Conservation (phyloP, 2,888 invertebrate genomes). For the Strigamia transsilvanica region DNA sequence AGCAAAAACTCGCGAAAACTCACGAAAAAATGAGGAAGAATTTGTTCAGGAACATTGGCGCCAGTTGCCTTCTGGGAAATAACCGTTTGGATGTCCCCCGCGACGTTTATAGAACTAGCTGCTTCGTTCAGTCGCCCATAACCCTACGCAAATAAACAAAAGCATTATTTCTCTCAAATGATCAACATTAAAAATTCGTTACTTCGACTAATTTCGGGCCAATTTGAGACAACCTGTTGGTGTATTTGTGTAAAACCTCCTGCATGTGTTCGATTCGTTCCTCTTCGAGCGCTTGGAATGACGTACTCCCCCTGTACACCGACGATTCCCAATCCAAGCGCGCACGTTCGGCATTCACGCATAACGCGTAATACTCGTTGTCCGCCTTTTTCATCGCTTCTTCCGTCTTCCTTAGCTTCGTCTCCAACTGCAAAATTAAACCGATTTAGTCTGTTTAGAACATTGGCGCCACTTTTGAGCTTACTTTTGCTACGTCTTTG, state of each 20-base stretch:
- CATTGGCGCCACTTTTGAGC: no score
- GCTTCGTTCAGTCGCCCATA: conserved; percentile 76
- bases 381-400: conserved; percentile 90
- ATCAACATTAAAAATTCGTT: conserved; percentile 51
- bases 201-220: conserved; percentile 73
- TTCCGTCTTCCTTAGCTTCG: conserved; percentile 87
- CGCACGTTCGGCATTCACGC: conserved; percentile 87
- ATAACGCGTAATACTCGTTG: conserved; percentile 90
- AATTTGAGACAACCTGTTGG: conserved; percentile 72
- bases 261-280: conserved; percentile 85
- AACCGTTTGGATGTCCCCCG: conserved; percentile 73
- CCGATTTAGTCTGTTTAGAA: no score
- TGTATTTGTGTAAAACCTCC: conserved; percentile 70
- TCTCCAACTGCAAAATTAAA: conserved; percentile 76
- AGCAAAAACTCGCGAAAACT: conserved; percentile 57
- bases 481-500: conserved; percentile 71
- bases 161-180: not conserved
- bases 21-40: conserved; percentile 88
- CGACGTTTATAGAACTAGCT: conserved; percentile 69
- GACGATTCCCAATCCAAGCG: conserved; percentile 92
- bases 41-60: conserved; percentile 78
- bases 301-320: conserved; percentile 83
- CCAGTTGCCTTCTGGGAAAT: conserved; percentile 74
- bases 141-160: conserved; percentile 70
- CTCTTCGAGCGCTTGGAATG: conserved; percentile 88